phyloP scores from a whole-genome alignment of 2,113 vertebrate genomes.

The Lampris incognitus region DNA sequence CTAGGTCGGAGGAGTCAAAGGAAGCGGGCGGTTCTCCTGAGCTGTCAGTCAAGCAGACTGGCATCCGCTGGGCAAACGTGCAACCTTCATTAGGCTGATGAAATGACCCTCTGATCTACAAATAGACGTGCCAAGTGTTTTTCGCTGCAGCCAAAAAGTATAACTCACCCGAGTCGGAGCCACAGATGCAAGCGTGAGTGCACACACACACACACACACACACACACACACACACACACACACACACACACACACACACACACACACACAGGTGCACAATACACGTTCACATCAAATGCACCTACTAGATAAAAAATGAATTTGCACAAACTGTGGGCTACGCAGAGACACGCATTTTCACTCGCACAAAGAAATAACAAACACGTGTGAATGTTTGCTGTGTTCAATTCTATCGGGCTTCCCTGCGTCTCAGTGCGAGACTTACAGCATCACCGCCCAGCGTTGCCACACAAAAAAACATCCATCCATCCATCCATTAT shows the following conservation, averaged over 20 bases:
- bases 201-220: neutral
- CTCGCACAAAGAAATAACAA: conserved; percentile 25
- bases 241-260: neutral
- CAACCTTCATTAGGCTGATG: conserved; percentile 45
- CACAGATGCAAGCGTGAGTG: conserved; percentile 4
- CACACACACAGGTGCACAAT: neutral
- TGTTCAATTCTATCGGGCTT: conserved; percentile 67
- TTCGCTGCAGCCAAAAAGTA: neutral
- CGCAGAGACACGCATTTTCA: neutral
- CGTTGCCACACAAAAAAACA: conserved; percentile 3
- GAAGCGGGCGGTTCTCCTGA: conserved; percentile 1
- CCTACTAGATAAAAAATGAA: neutral
- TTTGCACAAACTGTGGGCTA: neutral
- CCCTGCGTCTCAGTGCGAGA: conserved; percentile 43
- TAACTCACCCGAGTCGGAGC: neutral
- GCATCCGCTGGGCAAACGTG: conserved; percentile 32
- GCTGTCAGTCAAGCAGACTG: conserved; percentile 68
- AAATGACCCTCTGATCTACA: conserved; percentile 26
- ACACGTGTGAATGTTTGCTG: conserved; percentile 44
- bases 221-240: neutral
- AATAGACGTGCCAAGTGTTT: conserved; percentile 24
- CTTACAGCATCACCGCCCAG: conserved; percentile 30
- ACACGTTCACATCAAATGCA: too few species aligned
- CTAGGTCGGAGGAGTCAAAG: conserved; percentile 9
- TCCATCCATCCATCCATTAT: neutral